A percentile compares a stretch with the other conserved stretches of the same genome.
phyloP scores from a whole-genome alignment of 2,113 vertebrate species.

The Corythaeola cristata region DNA sequence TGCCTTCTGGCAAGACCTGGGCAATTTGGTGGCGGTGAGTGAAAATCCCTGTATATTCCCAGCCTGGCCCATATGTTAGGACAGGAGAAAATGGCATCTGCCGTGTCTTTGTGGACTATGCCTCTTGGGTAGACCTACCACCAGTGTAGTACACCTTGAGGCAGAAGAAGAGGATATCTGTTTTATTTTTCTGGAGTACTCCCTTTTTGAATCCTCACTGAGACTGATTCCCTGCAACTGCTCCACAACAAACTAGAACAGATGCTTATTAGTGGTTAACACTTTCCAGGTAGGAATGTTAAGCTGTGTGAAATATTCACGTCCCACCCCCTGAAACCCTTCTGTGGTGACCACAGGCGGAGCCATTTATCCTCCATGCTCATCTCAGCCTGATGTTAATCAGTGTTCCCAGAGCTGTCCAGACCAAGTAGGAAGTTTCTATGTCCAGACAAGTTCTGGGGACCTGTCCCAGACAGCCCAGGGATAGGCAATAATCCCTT shows the following conservation, averaged over 20 bases:
- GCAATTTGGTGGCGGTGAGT: conserved; percentile 92
- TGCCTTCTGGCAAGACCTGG: conserved; percentile 92
- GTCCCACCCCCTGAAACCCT: background rate
- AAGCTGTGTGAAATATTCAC: background rate
- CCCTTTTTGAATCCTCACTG: background rate
- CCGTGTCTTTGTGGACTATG: background rate
- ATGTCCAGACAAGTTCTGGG: background rate
- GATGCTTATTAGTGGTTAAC: background rate
- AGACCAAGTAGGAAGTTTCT: fast-evolving
- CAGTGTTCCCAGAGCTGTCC: background rate
- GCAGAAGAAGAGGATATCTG: background rate
- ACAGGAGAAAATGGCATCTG: background rate
- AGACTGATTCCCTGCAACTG: background rate
- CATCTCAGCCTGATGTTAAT: background rate
- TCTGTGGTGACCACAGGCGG: background rate
- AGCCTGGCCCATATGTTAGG: background rate
- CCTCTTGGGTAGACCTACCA: background rate
- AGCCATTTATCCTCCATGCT: background rate
- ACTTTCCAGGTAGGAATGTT: background rate
- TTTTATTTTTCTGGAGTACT: background rate
- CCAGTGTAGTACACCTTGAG: background rate
- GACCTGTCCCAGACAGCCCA: background rate
- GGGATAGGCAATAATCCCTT: background rate
- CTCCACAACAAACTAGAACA: background rate
- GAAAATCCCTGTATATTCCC: background rate